phyloP scores from a whole-genome alignment of 2,888 invertebrate species.

The Leucophenga maculata region DNA sequence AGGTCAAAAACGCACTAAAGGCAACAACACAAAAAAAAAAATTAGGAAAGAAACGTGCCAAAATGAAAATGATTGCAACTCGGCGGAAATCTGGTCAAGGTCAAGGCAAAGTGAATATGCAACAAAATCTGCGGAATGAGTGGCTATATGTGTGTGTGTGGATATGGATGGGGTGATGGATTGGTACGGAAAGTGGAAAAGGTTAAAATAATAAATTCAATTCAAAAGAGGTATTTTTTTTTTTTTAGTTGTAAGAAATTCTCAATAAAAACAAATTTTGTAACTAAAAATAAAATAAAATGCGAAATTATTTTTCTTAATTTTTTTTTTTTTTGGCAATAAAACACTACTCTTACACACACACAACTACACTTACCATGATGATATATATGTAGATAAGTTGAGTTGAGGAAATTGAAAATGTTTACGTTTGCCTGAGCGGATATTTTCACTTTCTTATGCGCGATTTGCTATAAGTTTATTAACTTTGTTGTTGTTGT shows the following conservation, averaged over 20 bases:
- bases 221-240: neutral
- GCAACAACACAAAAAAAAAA: no score
- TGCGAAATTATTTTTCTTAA: neutral
- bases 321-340: conserved; percentile 20
- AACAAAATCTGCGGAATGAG: neutral
- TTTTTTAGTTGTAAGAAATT: conserved; percentile 25
- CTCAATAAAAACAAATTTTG: conserved; percentile 38
- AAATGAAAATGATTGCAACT: neutral
- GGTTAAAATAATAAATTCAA: conserved; percentile 1
- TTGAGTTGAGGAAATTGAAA: conserved; percentile 49
- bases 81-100: conserved; percentile 20
- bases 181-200: neutral
- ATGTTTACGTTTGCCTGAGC: conserved; percentile 10
- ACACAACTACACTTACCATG: conserved; percentile 51
- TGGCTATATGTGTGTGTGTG: neutral
- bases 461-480: conserved; percentile 22
- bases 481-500: no score
- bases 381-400: conserved; percentile 54
- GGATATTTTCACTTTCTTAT: conserved; percentile 3
- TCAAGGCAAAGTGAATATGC: neutral
- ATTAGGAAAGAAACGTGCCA: neutral
- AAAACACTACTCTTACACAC: conserved; percentile 21
- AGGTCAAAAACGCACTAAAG: no score
- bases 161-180: no score
- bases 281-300: conserved; percentile 38